Evolutionary conservation across 2,113 vertebrate species (phyloP).

Genomic region (Oreochromis tanganicae): DNA sequence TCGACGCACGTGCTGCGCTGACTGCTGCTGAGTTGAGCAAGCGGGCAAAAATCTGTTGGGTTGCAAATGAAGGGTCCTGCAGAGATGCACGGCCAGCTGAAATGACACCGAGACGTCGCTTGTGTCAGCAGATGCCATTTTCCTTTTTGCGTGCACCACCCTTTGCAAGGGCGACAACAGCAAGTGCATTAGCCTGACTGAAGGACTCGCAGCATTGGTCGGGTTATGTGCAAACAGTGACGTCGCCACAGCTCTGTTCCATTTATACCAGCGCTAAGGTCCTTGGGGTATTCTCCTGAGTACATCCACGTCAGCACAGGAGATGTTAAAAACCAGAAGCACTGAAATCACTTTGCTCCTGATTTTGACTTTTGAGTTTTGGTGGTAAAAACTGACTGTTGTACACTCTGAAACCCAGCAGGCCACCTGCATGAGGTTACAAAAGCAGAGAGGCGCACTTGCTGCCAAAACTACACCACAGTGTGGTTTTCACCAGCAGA

Average conservation of each 20-base stretch:
- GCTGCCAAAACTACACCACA: background rate
- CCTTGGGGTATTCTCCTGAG: fast-evolving
- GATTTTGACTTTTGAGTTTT: background rate
- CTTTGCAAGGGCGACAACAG: background rate
- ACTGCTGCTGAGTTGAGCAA: background rate
- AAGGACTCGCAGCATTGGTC: background rate
- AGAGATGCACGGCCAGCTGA: background rate
- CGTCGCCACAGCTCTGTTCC: background rate
- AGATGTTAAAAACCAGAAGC: background rate
- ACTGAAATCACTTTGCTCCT: background rate
- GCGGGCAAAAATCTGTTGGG: background rate
- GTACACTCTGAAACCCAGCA: fast-evolving
- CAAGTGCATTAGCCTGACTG: background rate
- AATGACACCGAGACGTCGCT: background rate
- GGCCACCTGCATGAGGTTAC: background rate
- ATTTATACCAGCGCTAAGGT: background rate
- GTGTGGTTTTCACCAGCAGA: background rate
- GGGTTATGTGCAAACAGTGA: background rate
- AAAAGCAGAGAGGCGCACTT: background rate
- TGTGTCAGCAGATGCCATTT: background rate
- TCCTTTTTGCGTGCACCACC: background rate
- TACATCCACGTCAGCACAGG: background rate
- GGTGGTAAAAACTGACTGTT: background rate
- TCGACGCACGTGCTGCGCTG: fast-evolving
- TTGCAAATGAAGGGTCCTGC: background rate